Percentiles rank a stretch among this genome's conserved stretches.
phyloP scores from a whole-genome alignment of 1,140 invertebrate species.

The Pemphigus obesinymphae region DNA sequence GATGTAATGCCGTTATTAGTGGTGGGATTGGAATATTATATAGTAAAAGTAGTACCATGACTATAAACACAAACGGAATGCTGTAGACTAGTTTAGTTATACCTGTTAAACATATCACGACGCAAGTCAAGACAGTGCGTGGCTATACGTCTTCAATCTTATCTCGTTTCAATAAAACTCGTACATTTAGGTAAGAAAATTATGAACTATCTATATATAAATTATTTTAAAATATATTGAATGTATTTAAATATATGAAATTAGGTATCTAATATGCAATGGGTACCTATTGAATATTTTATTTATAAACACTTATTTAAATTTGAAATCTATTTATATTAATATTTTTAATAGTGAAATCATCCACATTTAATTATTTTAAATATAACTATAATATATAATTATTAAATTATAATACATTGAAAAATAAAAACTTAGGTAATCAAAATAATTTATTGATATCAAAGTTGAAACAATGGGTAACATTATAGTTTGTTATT shows the following conservation, averaged over 20 bases:
- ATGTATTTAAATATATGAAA: background rate
- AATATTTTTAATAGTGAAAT: background rate
- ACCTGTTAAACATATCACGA: background rate
- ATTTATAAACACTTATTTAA: too few relatives aligned
- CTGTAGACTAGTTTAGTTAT: background rate
- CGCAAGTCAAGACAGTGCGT: background rate
- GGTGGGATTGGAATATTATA: background rate
- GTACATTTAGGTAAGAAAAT: background rate
- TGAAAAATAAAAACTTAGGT: background rate
- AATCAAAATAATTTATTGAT: background rate
- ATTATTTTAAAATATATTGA: background rate
- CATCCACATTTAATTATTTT: background rate
- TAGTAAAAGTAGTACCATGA: conserved; percentile 5
- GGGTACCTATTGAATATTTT: background rate
- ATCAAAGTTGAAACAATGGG: background rate
- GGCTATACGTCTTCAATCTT: background rate
- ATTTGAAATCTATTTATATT: background rate
- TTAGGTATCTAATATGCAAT: background rate
- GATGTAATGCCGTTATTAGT: background rate
- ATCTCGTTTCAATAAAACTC: too few relatives aligned
- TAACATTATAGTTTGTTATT: conserved; percentile 35
- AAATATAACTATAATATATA: too few relatives aligned
- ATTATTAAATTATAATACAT: too few relatives aligned
- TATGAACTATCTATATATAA: background rate
- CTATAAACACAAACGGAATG: background rate